Conservation (phyloP, 2,888 invertebrate species). For the Ernsta delagoae region DNA sequence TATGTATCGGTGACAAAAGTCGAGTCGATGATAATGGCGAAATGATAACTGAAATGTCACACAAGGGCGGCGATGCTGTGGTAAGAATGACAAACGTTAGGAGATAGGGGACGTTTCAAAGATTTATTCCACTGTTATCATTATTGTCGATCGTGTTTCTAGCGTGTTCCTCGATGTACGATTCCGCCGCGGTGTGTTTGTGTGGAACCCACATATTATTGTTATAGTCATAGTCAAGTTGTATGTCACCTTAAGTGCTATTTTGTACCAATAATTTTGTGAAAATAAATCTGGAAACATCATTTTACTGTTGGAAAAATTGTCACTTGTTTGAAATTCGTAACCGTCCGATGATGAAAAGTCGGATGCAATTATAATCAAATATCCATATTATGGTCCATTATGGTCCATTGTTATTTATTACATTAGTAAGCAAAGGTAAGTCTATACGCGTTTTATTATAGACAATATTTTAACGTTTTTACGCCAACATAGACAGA, state of each 20-base stretch:
- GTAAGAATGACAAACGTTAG: slow-evolving; percentile 20
- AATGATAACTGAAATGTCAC: slow-evolving; percentile 22
- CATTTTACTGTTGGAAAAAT: too few species aligned
- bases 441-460: too few species aligned
- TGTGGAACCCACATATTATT: neutral
- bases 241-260: neutral
- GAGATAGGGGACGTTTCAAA: slow-evolving; percentile 26
- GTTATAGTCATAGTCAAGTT: neutral
- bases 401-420: too few species aligned
- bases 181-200: neutral
- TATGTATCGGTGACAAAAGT: neutral
- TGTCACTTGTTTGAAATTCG: too few species aligned
- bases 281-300: too few species aligned
- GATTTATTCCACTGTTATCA: slow-evolving; percentile 30
- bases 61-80: neutral
- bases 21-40: slow-evolving; percentile 10
- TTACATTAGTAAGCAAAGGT: too few species aligned
- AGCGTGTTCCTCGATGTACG: slow-evolving; percentile 15
- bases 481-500: too few species aligned
- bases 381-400: too few species aligned
- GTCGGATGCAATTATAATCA: too few species aligned
- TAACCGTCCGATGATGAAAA: too few species aligned
- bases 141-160: slow-evolving; percentile 21
- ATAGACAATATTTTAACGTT: too few species aligned
- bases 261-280: too few species aligned